phyloP scores from a whole-genome alignment of 2,888 invertebrate species.

The Zonitis immaculata region DNA sequence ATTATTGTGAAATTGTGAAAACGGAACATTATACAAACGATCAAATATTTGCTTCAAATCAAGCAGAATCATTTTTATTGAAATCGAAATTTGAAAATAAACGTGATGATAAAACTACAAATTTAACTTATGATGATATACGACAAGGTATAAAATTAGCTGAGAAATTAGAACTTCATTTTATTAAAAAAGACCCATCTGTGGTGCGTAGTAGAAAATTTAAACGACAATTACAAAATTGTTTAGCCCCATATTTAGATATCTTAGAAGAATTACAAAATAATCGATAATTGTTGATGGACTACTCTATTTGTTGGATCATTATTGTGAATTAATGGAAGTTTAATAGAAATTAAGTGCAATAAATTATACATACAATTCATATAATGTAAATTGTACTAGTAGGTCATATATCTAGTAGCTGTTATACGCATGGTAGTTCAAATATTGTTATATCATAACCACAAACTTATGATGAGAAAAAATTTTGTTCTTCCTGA shows the following conservation, averaged over 20 bases:
- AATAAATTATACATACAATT: no score
- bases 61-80: background rate
- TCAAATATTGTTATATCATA: no score
- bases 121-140: background rate
- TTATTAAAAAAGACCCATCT: background rate
- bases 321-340: no score
- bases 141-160: background rate
- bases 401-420: no score
- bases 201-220: background rate
- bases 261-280: background rate
- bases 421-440: no score
- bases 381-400: no score
- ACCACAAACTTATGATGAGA: conserved; percentile 26
- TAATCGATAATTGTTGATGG: background rate
- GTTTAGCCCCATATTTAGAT: background rate
- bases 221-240: background rate
- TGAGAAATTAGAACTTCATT: background rate
- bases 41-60: background rate
- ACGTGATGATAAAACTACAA: background rate
- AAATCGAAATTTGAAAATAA: background rate
- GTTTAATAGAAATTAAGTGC: no score
- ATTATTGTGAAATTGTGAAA: no score
- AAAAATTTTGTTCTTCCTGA: conserved; percentile 36
- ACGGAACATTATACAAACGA: no score
- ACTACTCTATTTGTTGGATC: no score